These are phyloP conservation scores for Xiphorhynchus erythropygius DNA, from an alignment of 2,797 vertebrate species.

Conservation along the genomic window DNA sequence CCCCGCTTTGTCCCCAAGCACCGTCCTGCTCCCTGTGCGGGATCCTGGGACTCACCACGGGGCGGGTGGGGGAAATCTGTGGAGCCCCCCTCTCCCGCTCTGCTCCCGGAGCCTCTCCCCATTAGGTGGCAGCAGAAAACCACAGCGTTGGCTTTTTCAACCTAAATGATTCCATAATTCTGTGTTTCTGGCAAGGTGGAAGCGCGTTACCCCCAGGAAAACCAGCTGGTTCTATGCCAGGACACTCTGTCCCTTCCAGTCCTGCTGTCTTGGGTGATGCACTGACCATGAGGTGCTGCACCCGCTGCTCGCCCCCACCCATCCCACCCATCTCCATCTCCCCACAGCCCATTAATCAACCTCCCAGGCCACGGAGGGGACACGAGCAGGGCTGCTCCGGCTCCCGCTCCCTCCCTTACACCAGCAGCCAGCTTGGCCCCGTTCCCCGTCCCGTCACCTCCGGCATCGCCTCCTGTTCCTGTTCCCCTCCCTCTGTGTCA, in stretches of 20 bases:
- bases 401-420: neutral
- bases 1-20: neutral
- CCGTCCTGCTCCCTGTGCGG: neutral
- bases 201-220: neutral
- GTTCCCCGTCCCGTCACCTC: neutral
- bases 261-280: neutral
- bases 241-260: neutral
- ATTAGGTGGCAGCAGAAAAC: conserved; percentile 59
- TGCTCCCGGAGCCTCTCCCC: neutral
- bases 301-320: neutral
- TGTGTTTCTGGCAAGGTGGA: neutral
- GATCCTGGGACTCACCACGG: neutral
- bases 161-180: neutral
- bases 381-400: neutral
- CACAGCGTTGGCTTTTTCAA: neutral
- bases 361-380: rapidly evolving
- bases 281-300: neutral
- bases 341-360: neutral
- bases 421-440: neutral
- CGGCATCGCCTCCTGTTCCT: neutral
- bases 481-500: neutral
- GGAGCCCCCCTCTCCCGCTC: no score
- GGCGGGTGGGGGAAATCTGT: rapidly evolving
- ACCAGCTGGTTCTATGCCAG: neutral
- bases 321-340: neutral